Evolutionary conservation across 2,797 vertebrate genomes (phyloP), one percentile per base, ranked within the genome.

Genomic region (Halcyon badia): DNA sequence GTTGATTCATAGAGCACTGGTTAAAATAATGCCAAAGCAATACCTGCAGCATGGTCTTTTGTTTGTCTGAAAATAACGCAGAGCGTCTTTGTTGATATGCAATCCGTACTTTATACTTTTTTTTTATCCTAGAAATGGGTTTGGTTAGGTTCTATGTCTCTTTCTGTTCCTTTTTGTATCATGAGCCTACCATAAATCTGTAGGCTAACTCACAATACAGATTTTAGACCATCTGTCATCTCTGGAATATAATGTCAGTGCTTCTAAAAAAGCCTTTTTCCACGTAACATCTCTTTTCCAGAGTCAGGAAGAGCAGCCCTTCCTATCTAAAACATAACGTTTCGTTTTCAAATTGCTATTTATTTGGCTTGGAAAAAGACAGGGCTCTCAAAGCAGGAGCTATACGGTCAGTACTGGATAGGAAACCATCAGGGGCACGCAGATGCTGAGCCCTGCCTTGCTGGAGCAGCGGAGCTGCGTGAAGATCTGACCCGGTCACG

Each of bases 161-260:
- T 61, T 81, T 81, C 54, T 82, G 56, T 91, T 86, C 70, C 48
- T 80, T 93, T 87, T 90, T 51, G 52, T 85, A 49, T 72, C 48
- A 30, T 11, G 5, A 95, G 18, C 92, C 81, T 92, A 41, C 56
- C 64, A 52, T 77, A 89, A 89, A 96, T 92, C 83, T 77, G 75
- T 90, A 94, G 71, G 52, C 86, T 90, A 90, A 68, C 28, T 84
- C 78, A 77, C 81, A 93, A 70, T 87, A 54, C 83, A 90, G 80
- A 49, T 90, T 90, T 93, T 64, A 81, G 35, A 83, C 92, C 92
- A 96, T 94, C 94, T 97, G 96, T 77, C 71, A 78, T 92, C 64
- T 87, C 73, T 83, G 48, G 42, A 85, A 77, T 90, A 77, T 90
- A 90, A 95, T 89, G 91, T 93, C 95, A 95, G 44, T 33, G 20